Evolutionary conservation across 2,797 vertebrate genomes (phyloP).

Genomic region (Sylvilagus floridanus): DNA sequence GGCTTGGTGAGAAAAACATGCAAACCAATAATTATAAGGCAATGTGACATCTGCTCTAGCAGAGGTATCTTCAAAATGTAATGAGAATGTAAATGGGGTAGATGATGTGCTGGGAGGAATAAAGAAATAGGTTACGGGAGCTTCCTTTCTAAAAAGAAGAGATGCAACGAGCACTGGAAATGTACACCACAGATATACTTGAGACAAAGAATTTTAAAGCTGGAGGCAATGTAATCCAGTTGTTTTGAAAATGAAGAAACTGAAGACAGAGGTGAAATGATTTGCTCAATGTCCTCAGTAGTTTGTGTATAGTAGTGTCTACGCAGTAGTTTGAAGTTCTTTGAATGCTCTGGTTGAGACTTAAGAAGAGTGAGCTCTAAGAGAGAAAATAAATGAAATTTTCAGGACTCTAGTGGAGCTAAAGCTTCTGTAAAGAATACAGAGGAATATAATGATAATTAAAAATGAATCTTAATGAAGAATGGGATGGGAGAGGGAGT

Average conservation of each 20-base stretch:
- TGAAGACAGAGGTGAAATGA: neutral
- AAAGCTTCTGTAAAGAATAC: neutral
- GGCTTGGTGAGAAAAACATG: neutral
- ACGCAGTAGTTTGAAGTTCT: neutral
- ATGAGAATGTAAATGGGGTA: neutral
- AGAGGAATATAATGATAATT: neutral
- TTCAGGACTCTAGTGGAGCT: neutral
- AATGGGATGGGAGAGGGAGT: too few relatives aligned
- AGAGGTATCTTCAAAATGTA: neutral
- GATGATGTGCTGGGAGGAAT: neutral
- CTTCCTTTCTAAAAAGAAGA: slow-evolving; percentile 18
- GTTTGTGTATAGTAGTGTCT: neutral
- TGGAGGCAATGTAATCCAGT: neutral
- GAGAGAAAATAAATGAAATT: neutral
- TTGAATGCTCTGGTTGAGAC: neutral
- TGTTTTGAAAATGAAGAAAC: neutral
- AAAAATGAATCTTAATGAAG: too few relatives aligned
- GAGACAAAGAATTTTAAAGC: slow-evolving; percentile 1
- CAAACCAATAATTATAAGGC: neutral
- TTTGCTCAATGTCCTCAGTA: neutral
- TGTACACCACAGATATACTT: neutral
- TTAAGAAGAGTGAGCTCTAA: neutral
- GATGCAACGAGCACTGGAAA: neutral
- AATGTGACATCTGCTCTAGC: neutral
- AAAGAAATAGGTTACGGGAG: neutral